Conservation (phyloP, 1,140 invertebrate species). For the Nasonia vitripennis region DNA sequence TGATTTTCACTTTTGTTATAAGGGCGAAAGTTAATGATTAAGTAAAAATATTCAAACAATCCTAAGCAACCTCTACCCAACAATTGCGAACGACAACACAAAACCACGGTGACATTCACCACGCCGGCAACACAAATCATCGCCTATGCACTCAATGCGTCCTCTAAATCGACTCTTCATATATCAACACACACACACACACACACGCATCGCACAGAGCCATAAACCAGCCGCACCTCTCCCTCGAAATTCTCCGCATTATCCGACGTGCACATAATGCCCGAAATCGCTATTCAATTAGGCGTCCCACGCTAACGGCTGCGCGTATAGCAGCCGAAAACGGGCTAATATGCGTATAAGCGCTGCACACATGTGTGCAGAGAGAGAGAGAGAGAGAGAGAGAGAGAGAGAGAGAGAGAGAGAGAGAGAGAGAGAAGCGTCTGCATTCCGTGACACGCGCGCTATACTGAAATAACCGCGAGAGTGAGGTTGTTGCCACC, state of each 20-base stretch:
- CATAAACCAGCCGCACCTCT: neutral
- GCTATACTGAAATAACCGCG: constrained; percentile 67
- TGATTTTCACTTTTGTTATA: too few species aligned
- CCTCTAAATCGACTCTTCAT: neutral
- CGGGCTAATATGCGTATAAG: neutral
- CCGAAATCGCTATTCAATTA: constrained; percentile 26
- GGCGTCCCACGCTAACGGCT: neutral
- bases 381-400: constrained; percentile 9
- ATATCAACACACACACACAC: neutral
- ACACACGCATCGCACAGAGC: neutral
- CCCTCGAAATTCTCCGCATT: neutral
- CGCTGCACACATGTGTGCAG: neutral
- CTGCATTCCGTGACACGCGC: constrained; percentile 66
- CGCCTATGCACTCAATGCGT: too few species aligned
- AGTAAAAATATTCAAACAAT: too few species aligned
- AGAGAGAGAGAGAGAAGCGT: constrained; percentile 42
- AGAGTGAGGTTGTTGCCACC: constrained; percentile 67
- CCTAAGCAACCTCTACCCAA: too few species aligned
- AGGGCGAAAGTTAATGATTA: too few species aligned
- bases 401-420: neutral
- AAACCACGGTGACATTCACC: too few species aligned
- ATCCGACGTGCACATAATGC: neutral
- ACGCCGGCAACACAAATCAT: too few species aligned
- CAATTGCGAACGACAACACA: too few species aligned
- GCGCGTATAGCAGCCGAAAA: neutral